Base-by-base conservation (phyloP, 1,140 invertebrate species). In the Batillaria attramentaria region DNA sequence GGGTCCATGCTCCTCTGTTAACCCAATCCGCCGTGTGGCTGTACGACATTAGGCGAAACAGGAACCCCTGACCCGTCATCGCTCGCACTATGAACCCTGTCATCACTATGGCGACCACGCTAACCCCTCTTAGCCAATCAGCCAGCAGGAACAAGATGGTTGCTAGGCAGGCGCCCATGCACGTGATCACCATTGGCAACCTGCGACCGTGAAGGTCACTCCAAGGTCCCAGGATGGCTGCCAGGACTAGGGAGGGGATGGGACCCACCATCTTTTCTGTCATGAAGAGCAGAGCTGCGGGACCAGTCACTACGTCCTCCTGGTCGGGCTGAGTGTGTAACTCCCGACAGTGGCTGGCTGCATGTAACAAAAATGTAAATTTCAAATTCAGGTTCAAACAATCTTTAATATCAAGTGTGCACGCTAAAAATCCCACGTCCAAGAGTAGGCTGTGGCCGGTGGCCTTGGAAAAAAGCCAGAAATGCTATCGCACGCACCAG, bases 1-100 rank as follows among this genome's bases (percentile, higher is more conserved):
- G 43, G 68, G 68, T 70, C 68, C 41, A 20, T 31, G 20, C 62
- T 65, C 6, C 41, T 20, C 41, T 70, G 5, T 18, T 5, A 31
- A 70, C 42, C 39, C 43, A 28, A 42, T 70, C 68, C 2, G 68
- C 68, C 4, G 50, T 37, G 28, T 70, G 50, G 41, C 68, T 70
- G 41, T 46, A 70, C 39, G 68, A 70, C 39, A 70, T 18, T 24
- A 70, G 41, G 42, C 50, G 68, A 8, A 70, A 6, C 24, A 70
- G 68, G 68, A 70, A 46, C n/a, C 31, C 43, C n/a, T 70, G 68
- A 16, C 68, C 68, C n/a, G 24, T 46, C 20, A 70, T n/a, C 39
- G 41, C 13, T 3, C 68, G 41, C 2, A 46, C 24, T 8, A 31
- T 4, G 68, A 70, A 70, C 3, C 68, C 68, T 3, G 24, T n/a